phyloP scores from a whole-genome alignment of 2,888 invertebrate species.

The Andrena hattorfiana region DNA sequence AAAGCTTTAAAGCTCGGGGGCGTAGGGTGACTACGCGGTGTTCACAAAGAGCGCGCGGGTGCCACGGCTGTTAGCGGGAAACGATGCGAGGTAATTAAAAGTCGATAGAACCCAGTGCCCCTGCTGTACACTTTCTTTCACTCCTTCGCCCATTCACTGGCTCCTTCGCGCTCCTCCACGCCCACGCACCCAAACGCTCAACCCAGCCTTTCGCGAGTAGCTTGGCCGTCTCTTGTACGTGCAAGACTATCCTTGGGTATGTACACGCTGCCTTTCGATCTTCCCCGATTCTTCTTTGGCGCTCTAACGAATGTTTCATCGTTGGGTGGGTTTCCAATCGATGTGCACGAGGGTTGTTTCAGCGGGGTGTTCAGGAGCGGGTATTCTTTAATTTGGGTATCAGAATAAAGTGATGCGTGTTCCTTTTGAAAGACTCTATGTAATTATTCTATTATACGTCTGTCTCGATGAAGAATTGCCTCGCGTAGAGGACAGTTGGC shows the following conservation, averaged over 20 bases:
- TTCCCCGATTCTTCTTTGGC: neutral
- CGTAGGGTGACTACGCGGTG: constrained; percentile 35
- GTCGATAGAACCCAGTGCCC: constrained; percentile 81
- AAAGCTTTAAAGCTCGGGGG: constrained; percentile 37
- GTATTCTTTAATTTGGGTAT: too few relatives aligned
- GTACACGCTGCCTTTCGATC: neutral
- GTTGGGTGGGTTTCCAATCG: too few relatives aligned
- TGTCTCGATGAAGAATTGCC: too few relatives aligned
- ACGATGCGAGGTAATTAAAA: constrained; percentile 82
- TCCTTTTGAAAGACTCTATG: too few relatives aligned
- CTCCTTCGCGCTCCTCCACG: constrained; percentile 31
- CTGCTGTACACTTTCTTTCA: constrained; percentile 67
- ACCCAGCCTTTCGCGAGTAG: neutral
- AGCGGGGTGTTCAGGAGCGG: too few relatives aligned
- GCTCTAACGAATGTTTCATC: too few relatives aligned
- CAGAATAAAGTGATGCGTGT: too few relatives aligned
- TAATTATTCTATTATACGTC: too few relatives aligned
- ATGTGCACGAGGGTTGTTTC: too few relatives aligned
- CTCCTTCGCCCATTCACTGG: constrained; percentile 37
- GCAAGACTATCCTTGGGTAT: neutral
- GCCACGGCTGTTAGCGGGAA: constrained; percentile 72
- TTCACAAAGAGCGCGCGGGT: constrained; percentile 46
- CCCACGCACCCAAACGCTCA: constrained; percentile 1
- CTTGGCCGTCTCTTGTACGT: neutral
- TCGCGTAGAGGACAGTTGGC: too few relatives aligned